Evolutionary conservation across 1,140 invertebrate species (phyloP).

Genomic region (Cyclargus thomasi): DNA sequence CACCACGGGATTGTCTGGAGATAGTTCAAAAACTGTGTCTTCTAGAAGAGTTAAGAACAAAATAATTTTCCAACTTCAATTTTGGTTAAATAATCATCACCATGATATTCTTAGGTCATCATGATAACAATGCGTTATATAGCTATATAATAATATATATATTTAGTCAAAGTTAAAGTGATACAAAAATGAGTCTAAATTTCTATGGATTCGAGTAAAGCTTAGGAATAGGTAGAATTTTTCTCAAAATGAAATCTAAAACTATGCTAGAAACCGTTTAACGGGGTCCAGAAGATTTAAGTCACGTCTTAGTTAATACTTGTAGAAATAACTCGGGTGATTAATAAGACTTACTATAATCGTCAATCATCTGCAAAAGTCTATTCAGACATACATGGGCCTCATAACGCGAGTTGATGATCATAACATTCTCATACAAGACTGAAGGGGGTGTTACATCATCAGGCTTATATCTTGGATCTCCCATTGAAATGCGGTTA

Average conservation of each 20-base stretch:
- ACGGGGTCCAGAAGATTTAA: too few relatives aligned
- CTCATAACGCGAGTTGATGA: conserved; percentile 70
- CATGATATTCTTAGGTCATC: too few relatives aligned
- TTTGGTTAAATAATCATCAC: too few relatives aligned
- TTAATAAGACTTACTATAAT: neutral
- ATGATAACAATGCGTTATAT: too few relatives aligned
- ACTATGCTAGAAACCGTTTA: too few relatives aligned
- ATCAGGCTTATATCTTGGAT: conserved; percentile 48
- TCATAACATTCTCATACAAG: conserved; percentile 76
- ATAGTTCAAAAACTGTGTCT: conserved; percentile 30
- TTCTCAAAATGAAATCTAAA: too few relatives aligned
- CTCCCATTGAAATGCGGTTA: conserved; percentile 49
- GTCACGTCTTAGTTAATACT: neutral
- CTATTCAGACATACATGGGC: conserved; percentile 27
- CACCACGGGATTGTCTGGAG: conserved; percentile 61
- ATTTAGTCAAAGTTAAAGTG: too few relatives aligned
- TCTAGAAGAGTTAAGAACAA: conserved; percentile 29
- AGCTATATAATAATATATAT: too few relatives aligned
- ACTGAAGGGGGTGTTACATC: conserved; percentile 37
- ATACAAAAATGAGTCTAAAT: too few relatives aligned
- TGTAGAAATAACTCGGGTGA: neutral
- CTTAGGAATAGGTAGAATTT: too few relatives aligned
- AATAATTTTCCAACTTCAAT: too few relatives aligned
- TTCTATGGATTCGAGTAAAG: too few relatives aligned
- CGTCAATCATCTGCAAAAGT: conserved; percentile 21